A percentile compares a stretch with the other conserved stretches of the same genome.
phyloP scores from a whole-genome alignment of 2,797 vertebrate species.

The Sparidentex hasta region DNA sequence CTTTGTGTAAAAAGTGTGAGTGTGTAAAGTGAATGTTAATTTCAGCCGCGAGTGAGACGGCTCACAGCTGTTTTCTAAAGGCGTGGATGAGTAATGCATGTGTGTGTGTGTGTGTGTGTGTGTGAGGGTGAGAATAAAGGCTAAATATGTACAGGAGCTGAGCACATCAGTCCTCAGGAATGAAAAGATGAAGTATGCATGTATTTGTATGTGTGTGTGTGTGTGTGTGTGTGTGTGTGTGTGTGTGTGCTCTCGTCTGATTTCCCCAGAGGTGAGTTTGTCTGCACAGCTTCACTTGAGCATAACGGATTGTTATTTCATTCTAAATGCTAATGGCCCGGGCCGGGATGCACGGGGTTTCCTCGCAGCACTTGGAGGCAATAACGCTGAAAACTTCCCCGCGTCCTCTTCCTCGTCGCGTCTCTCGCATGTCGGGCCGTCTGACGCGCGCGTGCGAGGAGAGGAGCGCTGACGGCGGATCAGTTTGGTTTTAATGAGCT shows the following conservation, averaged over 20 bases:
- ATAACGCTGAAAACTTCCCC: not conserved
- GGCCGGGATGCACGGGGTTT: constrained; percentile 37
- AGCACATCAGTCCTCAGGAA: constrained; percentile 17
- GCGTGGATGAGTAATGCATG: constrained; percentile 5
- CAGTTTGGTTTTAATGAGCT: constrained; percentile 65
- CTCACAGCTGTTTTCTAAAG: constrained; percentile 33
- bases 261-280: constrained; percentile 73
- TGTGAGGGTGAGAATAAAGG: constrained; percentile 10
- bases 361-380: constrained; percentile 25
- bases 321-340: constrained; percentile 72
- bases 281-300: constrained; percentile 57
- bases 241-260: constrained; percentile 38
- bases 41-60: constrained; percentile 32
- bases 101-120: constrained; percentile 10
- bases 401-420: not conserved
- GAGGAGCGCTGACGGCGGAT: constrained; percentile 58
- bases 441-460: constrained; percentile 31
- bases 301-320: constrained; percentile 59
- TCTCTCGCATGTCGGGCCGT: constrained; percentile 4
- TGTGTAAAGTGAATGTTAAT: constrained; percentile 35
- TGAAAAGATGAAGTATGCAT: constrained; percentile 33
- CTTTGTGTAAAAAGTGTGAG: constrained; percentile 22
- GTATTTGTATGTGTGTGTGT: constrained; percentile 18
- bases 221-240: constrained; percentile 24
- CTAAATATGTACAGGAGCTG: constrained; percentile 18